Base-by-base conservation (phyloP, 1,140 invertebrate genomes). In the Dysdera silvatica region DNA sequence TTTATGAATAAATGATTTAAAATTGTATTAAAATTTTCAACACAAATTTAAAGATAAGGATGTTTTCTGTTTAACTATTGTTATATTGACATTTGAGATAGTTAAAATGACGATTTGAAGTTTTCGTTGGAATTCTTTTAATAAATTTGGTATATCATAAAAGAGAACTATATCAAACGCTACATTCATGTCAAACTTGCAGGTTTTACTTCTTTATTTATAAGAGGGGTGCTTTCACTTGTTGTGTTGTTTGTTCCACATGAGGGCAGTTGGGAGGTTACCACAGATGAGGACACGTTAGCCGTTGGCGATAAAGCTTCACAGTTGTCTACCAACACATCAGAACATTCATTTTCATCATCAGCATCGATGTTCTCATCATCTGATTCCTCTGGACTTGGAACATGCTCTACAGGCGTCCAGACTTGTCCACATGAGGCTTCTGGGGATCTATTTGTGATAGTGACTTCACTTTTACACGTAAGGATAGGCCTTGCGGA, bases 401-500 rank as follows among this genome's bases (percentile, higher is more conserved):
- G 31, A 4, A 37, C 35, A n/a, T 56, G 29, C 18, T 53, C 52
- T 1, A 37, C 23, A 7, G 43, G 60, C 0, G 61, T 48, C 43
- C 61, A 48, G 23, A 24, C 52, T 5, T 35, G 37, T 0, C 32
- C 37, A 18, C 23, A 20, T 10, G 4, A 23, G 10, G 43, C 35
- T 14, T 59, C 56, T 14, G 58, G 58, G 16, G 61, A 56, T 18
- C 18, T 35, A 24, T 48, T 49, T 1, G 56, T 45, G 14, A 63
- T 63, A 28, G 61, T 63, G 8, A 53, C 43, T 26, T 63, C 61
- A 14, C 61, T 63, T 37, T 53, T 31, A 23, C 52, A 55, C 18
- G 55, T 55, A 10, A 53, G 61, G 14, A 63, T 55, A 32, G 53
- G 61, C 29, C 52, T 31, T 23, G 40, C 14, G 12, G 48, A 51